A percentile compares a stretch with the other conserved stretches of the same genome.
phyloP scores from a whole-genome alignment of 2,888 invertebrate genomes.

The Pristionchus exspectatus region DNA sequence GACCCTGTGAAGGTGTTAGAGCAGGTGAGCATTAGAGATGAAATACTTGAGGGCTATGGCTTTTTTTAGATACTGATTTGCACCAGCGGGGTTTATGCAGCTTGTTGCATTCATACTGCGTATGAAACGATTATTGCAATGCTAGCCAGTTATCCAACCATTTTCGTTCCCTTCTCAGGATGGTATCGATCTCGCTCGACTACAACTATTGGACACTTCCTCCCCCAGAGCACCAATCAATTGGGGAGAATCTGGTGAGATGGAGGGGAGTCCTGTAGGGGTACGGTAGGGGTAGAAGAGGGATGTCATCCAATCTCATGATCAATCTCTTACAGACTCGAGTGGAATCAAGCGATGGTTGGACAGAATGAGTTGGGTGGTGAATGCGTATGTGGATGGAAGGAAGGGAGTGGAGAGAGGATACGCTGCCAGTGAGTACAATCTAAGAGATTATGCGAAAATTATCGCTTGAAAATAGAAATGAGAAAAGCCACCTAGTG shows the following conservation, averaged over 20 bases:
- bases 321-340: slow-evolving; percentile 61
- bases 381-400: slow-evolving; percentile 66
- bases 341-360: slow-evolving; percentile 72
- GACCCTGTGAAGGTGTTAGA: slow-evolving; percentile 46
- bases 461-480: not conserved
- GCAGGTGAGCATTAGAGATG: slow-evolving; percentile 80
- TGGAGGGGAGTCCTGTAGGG: not conserved
- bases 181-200: slow-evolving; percentile 92
- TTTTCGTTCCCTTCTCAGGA: slow-evolving; percentile 80
- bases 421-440: slow-evolving; percentile 10
- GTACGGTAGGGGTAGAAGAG: not conserved
- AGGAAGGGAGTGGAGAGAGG: slow-evolving; percentile 51
- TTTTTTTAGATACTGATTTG: not conserved
- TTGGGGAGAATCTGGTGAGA: slow-evolving; percentile 90
- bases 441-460: not conserved
- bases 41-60: not conserved
- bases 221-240: slow-evolving; percentile 91
- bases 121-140: not conserved
- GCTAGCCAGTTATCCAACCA: not conserved
- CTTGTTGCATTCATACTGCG: not conserved
- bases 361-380: slow-evolving; percentile 69
- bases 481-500: not conserved
- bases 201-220: slow-evolving; percentile 92
- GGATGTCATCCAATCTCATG: not conserved
- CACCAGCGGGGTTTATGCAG: not conserved